Base-by-base conservation (phyloP, 2,888 invertebrate species). In the Leucoma salicis region DNA sequence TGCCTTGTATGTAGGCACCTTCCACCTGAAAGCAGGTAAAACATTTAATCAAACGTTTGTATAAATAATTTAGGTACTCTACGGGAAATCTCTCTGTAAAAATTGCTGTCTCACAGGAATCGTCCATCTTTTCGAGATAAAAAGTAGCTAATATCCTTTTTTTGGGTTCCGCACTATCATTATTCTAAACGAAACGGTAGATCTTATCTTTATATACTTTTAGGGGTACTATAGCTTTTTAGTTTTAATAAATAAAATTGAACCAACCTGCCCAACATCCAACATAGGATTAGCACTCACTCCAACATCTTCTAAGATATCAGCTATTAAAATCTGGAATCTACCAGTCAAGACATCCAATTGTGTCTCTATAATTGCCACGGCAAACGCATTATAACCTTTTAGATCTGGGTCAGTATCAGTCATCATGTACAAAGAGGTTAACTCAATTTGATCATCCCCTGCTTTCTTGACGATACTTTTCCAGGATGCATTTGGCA, bases 261-360 rank as follows among this genome's bases (percentile, higher is more conserved):
- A 12, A 36, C 62, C 56, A 35, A 90, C 90, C 83, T 95, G 94
- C 12, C 94, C 94, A 43, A 94, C 78, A 70, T 95, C 94, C 16
- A 94, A 72, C 49, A 83, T 75, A 5, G 94, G 94, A 70, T 92
- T 94, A 35, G 93, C 79, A 69, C 93, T 93, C 49, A 91, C 71
- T 0, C 94, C 94, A 0, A 90, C 91, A 67, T 95, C 95, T 65
- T 94, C 94, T 44, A 94, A 65, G 47, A 94, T 78, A 75, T 94
- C 94, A 0, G 91, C 91, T 49, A 94, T 81, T 0, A 74, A 64
- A 27, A 93, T 74, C 58, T 92, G 80, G 52, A 91, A 91, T 60
- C 92, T 91, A 1, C 95, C 95, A 1, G 94, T 94, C 33, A 95
- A 68, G 1, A 94, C 77, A 69, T 95, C 95, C 2, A 95, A 63